phyloP scores from a whole-genome alignment of 2,113 vertebrate genomes.

The Proterorhinus semilunaris region DNA sequence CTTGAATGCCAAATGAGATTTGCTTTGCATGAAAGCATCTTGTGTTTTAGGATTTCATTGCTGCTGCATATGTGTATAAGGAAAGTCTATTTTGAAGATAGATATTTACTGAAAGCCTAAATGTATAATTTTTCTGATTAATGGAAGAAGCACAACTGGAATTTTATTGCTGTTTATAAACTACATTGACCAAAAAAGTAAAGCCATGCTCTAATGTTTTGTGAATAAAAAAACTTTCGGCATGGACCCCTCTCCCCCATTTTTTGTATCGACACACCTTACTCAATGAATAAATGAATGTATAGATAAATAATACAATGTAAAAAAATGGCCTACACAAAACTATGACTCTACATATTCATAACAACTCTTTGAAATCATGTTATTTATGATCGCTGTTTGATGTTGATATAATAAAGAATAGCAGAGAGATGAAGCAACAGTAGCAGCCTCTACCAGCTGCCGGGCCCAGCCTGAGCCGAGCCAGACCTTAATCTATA shows the following conservation, averaged over 20 bases:
- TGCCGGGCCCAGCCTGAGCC: slow-evolving; percentile 12
- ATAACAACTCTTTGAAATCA: slow-evolving; percentile 58
- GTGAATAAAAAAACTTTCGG: slow-evolving; percentile 50
- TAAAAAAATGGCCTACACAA: slow-evolving; percentile 4
- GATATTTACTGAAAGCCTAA: slow-evolving; percentile 46
- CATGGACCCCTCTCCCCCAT: background rate
- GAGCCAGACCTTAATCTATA: slow-evolving; percentile 74
- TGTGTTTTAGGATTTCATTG: slow-evolving; percentile 16
- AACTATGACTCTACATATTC: slow-evolving; percentile 49
- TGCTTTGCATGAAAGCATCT: slow-evolving; percentile 55
- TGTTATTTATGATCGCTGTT: slow-evolving; percentile 54
- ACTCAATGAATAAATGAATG: background rate
- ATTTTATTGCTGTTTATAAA: slow-evolving; percentile 48
- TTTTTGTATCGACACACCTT: background rate
- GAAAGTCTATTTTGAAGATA: slow-evolving; percentile 55
- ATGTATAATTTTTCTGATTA: slow-evolving; percentile 50
- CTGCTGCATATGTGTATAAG: slow-evolving; percentile 27
- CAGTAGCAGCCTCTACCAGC: slow-evolving; percentile 25
- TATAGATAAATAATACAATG: background rate
- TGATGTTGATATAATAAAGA: slow-evolving; percentile 71
- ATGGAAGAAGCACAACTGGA: slow-evolving; percentile 42
- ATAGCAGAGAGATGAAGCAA: slow-evolving; percentile 61
- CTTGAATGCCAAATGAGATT: slow-evolving; percentile 61
- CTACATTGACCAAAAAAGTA: slow-evolving; percentile 4
- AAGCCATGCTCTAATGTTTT: slow-evolving; percentile 19